Evolutionary conservation across 2,888 invertebrate genomes (phyloP).

Genomic region (Tenthredo scrophulariae): DNA sequence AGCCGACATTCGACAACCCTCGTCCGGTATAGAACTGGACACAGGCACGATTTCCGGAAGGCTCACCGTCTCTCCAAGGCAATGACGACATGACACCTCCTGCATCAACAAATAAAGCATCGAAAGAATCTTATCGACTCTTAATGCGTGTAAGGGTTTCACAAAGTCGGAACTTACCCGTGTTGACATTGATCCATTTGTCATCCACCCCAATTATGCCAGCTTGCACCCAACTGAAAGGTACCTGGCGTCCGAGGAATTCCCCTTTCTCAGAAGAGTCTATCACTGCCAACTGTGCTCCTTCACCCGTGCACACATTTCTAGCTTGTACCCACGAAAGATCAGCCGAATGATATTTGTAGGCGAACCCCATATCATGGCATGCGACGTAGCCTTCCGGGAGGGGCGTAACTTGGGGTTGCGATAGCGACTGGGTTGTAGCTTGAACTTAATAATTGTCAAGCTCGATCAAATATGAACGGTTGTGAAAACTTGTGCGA

Average conservation of each 20-base stretch:
- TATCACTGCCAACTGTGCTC: not conserved
- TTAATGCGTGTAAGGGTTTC: not conserved
- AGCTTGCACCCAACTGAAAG: not conserved
- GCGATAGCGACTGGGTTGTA: not conserved
- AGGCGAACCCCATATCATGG: not conserved
- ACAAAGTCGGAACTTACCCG: not conserved
- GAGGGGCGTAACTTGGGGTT: not conserved
- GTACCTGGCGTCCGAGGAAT: not conserved
- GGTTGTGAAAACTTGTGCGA: not conserved
- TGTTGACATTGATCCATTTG: not conserved
- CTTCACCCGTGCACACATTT: not conserved
- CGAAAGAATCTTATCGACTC: not conserved
- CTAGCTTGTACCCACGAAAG: not conserved
- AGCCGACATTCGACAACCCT: not conserved
- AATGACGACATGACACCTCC: not conserved
- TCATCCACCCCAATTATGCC: not conserved
- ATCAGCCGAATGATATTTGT: constrained; percentile 1
- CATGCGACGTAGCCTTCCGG: not conserved
- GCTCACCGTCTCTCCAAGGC: not conserved
- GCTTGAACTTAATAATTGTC: not conserved
- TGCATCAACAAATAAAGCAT: not conserved
- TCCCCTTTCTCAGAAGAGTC: not conserved
- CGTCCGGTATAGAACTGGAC: not conserved
- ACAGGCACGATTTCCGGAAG: not conserved
- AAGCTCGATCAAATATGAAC: not conserved